phyloP scores from a whole-genome alignment of 2,113 vertebrate species.

The Lycocorax pyrrhopterus region DNA sequence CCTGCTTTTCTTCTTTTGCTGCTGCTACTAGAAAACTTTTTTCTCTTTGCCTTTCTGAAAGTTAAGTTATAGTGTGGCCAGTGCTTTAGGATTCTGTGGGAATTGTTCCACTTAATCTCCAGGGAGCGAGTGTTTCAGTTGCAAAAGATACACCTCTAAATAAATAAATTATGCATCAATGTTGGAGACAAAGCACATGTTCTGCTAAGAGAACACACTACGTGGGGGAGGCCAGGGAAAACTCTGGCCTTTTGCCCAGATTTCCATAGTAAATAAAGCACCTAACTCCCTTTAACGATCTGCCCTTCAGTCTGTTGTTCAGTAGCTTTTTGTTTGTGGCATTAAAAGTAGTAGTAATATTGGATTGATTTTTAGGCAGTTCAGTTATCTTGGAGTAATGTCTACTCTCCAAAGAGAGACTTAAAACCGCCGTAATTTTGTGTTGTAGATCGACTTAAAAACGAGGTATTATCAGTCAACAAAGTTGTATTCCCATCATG shows the following conservation, averaged over 20 bases:
- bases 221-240: neutral
- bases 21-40: neutral
- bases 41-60: neutral
- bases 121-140: neutral
- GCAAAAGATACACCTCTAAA: neutral
- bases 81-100: neutral
- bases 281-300: neutral
- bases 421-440: neutral
- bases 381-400: neutral
- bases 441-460: neutral
- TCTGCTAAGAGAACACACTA: neutral
- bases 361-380: neutral
- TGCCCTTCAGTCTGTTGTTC: neutral
- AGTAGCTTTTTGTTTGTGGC: neutral
- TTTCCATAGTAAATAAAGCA: neutral
- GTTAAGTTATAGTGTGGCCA: neutral
- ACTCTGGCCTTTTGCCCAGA: neutral
- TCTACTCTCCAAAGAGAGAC: neutral
- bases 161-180: neutral
- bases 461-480: too few relatives aligned
- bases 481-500: neutral
- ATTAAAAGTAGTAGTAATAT: neutral
- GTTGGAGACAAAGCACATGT: neutral
- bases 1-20: slow-evolving; percentile 7
- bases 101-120: neutral